Conservation (phyloP, 2,113 vertebrate species). For the Gymnogyps californianus region DNA sequence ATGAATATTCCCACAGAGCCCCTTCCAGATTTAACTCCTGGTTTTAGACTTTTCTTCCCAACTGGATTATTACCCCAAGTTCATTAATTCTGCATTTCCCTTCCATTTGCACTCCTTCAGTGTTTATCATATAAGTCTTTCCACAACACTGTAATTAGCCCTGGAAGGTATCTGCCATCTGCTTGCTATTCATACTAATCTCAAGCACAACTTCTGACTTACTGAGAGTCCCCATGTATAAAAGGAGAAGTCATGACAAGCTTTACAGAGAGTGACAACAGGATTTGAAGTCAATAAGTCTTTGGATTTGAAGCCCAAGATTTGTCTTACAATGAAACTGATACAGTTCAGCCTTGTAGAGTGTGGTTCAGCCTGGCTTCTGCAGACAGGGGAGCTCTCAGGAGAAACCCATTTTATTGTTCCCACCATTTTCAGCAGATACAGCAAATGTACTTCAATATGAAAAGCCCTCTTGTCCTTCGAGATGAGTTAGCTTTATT, state of each 20-base stretch:
- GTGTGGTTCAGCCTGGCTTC: neutral
- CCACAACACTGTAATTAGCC: constrained; percentile 40
- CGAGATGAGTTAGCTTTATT: neutral
- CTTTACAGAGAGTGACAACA: neutral
- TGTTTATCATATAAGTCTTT: neutral
- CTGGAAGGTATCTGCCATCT: constrained; percentile 56
- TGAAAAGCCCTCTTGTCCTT: constrained; percentile 16
- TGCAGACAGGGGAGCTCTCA: neutral
- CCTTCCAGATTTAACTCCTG: neutral
- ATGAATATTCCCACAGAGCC: neutral
- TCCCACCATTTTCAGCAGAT: neutral
- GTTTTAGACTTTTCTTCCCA: neutral
- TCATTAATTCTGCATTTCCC: constrained; percentile 43
- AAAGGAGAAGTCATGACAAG: neutral
- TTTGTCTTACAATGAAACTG: neutral
- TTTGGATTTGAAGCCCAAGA: neutral
- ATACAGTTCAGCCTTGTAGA: neutral
- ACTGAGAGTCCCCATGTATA: neutral
- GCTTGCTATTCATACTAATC: constrained; percentile 10
- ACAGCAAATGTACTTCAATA: neutral
- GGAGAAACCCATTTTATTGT: neutral
- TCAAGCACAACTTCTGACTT: neutral
- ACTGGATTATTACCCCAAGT: constrained; percentile 14
- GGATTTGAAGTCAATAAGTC: neutral
- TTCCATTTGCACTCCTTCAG: constrained; percentile 20